Base-by-base conservation (phyloP, 2,888 invertebrate genomes). In the Ecliptopera silaceata region DNA sequence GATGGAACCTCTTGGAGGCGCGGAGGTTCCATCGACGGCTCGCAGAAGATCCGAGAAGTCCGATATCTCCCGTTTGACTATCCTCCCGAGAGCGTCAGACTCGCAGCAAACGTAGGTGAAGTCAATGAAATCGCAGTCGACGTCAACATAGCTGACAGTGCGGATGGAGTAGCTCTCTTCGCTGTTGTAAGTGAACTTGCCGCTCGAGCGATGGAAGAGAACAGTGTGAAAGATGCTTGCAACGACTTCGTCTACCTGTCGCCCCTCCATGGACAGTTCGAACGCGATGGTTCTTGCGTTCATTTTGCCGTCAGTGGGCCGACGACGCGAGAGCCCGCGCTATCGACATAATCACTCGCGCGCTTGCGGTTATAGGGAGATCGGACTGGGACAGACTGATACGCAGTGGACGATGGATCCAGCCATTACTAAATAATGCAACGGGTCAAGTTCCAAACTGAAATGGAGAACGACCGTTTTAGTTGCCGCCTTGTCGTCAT, bases 41-140 rank as follows among this genome's bases (percentile, higher is more conserved):
- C 97, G 93, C 42, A 97, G 82, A 45, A 95, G 93, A 74, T 96
- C 95, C 12, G 96, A 96, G 80, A 97, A 97, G 55, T 93, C 92
- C 15, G 95, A 95, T 59, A 97, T 95, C 79, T 95, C 96, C 60
- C 93, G 94, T 80, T 94, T 96, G 69, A 96, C 93, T 66, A 92
- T 94, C 71, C 93, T 94, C 63, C 95, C 95, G 41, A 97, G 92
- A 49, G 92, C 92, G n/a, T 94, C 93, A 29, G 98, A 98, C 64
- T 97, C 95, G 88, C 97, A 97, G 83, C 98, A 96, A 20, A 98
- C 99, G 88, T 99, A 99, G 5, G 99, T 99, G 82, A 99, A 96
- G 88, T 99, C 99, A 74, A 99, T 96, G 82, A 98, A 98, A 86
- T 99, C 97, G 92, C 99, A 99, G 86, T 98, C 97, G 32, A 99